Conservation (phyloP, 2,113 vertebrate genomes). For the Lophotis ruficrista region DNA sequence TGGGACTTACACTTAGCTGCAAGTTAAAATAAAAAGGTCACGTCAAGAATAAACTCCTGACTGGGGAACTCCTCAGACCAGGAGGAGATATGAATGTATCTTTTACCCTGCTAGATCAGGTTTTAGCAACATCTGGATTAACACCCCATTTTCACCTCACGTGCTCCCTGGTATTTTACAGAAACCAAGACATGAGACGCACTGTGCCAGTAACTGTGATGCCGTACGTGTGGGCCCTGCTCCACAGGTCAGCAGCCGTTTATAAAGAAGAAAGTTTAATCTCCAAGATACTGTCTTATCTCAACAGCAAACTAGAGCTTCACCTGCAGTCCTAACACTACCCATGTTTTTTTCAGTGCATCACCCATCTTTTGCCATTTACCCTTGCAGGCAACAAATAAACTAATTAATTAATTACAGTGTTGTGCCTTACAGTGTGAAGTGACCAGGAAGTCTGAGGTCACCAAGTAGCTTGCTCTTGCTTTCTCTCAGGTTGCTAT, state of each 20-base stretch:
- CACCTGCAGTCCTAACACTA: neutral
- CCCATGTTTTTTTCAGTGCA: neutral
- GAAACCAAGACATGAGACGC: neutral
- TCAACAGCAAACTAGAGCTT: neutral
- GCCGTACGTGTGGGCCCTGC: fast-evolving
- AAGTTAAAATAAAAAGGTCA: fast-evolving
- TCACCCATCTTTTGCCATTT: neutral
- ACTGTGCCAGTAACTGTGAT: neutral
- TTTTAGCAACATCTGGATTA: neutral
- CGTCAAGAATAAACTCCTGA: neutral
- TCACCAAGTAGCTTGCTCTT: fast-evolving
- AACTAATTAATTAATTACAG: neutral
- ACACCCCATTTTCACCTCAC: neutral
- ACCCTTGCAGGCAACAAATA: neutral
- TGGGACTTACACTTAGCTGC: neutral
- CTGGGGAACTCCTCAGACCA: neutral
- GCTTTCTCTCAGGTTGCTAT: neutral
- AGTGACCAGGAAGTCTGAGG: neutral
- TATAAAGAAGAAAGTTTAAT: neutral
- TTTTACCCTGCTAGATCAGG: neutral
- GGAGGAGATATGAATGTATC: neutral
- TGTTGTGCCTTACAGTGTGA: neutral
- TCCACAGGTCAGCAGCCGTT: neutral
- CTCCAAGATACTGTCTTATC: neutral
- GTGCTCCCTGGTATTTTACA: neutral